Base-by-base conservation (phyloP, 2,113 vertebrate genomes). In the Ceuthmochares aereus region DNA sequence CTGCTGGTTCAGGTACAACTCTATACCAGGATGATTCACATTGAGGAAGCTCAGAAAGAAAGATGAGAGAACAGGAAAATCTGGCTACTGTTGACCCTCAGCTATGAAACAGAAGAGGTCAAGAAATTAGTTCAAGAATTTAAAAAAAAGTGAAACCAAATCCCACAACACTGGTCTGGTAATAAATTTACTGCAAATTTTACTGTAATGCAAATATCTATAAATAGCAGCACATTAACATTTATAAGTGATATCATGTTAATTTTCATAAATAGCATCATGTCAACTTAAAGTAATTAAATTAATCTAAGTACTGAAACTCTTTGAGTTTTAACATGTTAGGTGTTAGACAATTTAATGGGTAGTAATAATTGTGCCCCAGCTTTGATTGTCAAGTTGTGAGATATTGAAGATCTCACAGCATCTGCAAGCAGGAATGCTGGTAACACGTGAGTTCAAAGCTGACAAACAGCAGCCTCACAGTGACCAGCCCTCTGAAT, bases 281-380 rank as follows among this genome's bases (percentile, higher is more conserved):
- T 55, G 68, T 54, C 55, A 90, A 40, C 47, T 76, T 92, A 74
- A 73, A 85, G 79, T 80, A 86, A 92, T 94, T 90, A 92, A 80
- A 90, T 32, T 47, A 84, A 63, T 78, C 59, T 63, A 89, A 63
- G 55, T 40, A 11, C 52, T 59, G 64, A 74, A 93, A 90, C 84
- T 90, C 75, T 77, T 54, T 34, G n/a, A 43, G 51, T 74, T 94
- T 92, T 86, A 93, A 70, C 29, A 67, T 47, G 60, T 37, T 74
- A 90, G 27, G 68, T 86, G 55, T 88, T 34, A 90, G 83, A 93
- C 90, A 96, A 47, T 60, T 86, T 92, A 92, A 95, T 84, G 76
- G 43, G 69, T 32, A 67, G 32, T 37, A 86, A 7, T 70, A 74
- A 84, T 10, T 63, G 59, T 63, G 59, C 37, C 36, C 34, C 52